A percentile compares a stretch with the other conserved stretches of the same genome.
phyloP scores from a whole-genome alignment of 2,113 vertebrate genomes.

The Callocephalon fimbriatum region DNA sequence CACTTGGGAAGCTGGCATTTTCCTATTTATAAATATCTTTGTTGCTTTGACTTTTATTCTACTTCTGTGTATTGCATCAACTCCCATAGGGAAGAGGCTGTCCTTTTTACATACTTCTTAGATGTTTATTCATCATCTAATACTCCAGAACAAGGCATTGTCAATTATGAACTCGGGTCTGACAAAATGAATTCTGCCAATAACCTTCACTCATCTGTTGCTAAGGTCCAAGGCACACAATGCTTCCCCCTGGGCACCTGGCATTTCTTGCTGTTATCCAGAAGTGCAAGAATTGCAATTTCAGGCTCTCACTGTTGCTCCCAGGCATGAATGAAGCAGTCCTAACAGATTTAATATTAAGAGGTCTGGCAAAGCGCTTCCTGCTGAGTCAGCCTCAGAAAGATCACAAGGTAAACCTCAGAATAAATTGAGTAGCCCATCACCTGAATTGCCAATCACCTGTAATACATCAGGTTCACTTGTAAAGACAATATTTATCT shows the following conservation, averaged over 20 bases:
- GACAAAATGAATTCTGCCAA: neutral
- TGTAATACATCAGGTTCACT: neutral
- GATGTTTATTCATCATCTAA: slow-evolving; percentile 15
- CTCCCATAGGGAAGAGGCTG: neutral
- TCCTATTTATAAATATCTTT: slow-evolving; percentile 9
- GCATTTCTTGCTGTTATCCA: neutral
- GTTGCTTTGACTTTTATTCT: slow-evolving; percentile 27
- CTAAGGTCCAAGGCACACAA: neutral
- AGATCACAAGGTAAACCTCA: neutral
- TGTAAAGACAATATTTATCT: neutral
- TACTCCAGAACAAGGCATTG: neutral
- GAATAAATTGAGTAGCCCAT: neutral
- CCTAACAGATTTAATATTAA: neutral
- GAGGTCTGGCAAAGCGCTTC: neutral
- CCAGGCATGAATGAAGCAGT: neutral
- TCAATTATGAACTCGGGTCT: neutral
- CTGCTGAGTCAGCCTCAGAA: neutral
- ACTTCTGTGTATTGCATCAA: neutral
- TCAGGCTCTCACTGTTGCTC: neutral
- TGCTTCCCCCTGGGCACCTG: neutral
- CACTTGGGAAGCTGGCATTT: neutral
- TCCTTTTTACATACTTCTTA: neutral
- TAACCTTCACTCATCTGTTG: neutral
- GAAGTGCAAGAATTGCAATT: neutral
- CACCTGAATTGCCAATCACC: neutral